Conservation (phyloP, 2,797 vertebrate species). For the Ptychadena robeensis region DNA sequence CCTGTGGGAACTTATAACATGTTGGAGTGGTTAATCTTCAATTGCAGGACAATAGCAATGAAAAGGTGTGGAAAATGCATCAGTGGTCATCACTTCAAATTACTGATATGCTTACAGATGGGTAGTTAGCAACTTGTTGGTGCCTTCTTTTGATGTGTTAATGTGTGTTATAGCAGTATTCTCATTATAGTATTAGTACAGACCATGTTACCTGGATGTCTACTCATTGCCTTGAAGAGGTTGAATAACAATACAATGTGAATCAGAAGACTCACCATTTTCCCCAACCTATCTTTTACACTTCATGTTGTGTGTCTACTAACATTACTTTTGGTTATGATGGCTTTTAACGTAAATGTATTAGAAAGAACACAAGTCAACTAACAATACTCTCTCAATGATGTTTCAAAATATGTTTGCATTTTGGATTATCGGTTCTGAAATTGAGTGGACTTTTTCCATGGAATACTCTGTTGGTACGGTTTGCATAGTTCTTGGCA, state of each 20-base stretch:
- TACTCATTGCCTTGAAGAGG: background rate
- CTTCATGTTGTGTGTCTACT: background rate
- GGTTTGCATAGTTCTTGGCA: conserved; percentile 60
- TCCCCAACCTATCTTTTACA: background rate
- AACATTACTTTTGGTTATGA: background rate
- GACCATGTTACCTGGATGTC: background rate
- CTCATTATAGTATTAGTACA: background rate
- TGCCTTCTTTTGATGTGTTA: conserved; percentile 24
- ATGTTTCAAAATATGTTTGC: background rate
- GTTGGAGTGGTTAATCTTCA: conserved; percentile 17
- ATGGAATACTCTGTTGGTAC: conserved; percentile 51
- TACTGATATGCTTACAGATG: conserved; percentile 22
- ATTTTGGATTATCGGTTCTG: conserved; percentile 24
- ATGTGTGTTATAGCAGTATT: background rate
- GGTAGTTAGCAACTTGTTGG: conserved; percentile 3
- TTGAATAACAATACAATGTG: conserved; percentile 9
- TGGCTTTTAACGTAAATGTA: background rate
- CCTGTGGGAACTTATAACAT: conserved; percentile 26
- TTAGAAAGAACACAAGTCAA: background rate
- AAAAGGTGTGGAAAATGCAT: conserved; percentile 20
- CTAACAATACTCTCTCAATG: background rate
- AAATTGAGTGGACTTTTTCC: conserved; percentile 39
- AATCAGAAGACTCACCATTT: conserved; percentile 8
- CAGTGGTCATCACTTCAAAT: conserved; percentile 15
- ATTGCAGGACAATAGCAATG: conserved; percentile 37